A percentile compares a stretch with the other conserved stretches of the same genome.
Conservation (phyloP, 2,888 invertebrate genomes). For the Zeuzera pyrina region DNA sequence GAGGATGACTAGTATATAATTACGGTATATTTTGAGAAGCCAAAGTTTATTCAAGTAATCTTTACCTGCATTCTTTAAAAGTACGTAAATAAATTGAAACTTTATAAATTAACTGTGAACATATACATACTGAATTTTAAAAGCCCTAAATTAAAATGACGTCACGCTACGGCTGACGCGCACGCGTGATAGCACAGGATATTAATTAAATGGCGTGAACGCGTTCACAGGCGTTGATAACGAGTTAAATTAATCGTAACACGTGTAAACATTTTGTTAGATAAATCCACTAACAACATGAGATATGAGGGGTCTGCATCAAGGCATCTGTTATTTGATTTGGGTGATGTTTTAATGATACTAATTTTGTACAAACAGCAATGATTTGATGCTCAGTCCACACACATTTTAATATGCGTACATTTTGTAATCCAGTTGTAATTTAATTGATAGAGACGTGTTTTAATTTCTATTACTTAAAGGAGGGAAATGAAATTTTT, state of each 20-base stretch:
- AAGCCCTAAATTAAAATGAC: conserved; percentile 10
- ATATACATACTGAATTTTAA: neutral
- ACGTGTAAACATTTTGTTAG: conserved; percentile 62
- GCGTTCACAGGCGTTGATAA: conserved; percentile 47
- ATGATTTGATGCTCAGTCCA: too few species aligned
- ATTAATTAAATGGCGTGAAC: conserved; percentile 39
- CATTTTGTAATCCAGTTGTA: too few species aligned
- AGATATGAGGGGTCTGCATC: conserved; percentile 34
- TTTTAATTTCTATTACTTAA: too few species aligned
- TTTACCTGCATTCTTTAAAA: neutral
- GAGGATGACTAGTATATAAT: too few species aligned
- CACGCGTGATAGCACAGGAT: conserved; percentile 41
- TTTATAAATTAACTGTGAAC: neutral
- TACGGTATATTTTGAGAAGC: too few species aligned
- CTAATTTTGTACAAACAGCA: conserved; percentile 46
- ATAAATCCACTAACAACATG: conserved; percentile 39
- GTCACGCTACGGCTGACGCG: conserved; percentile 27
- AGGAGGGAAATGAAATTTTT: too few species aligned
- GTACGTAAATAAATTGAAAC: neutral
- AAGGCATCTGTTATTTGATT: conserved; percentile 44
- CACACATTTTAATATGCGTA: too few species aligned
- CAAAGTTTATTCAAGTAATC: neutral
- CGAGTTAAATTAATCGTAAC: conserved; percentile 53
- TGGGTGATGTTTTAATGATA: conserved; percentile 49
- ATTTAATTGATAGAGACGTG: too few species aligned